These are phyloP conservation scores for Zoanthus solanderi DNA, from an alignment of 92 coral and sea anemone genomes.

Conservation along the genomic window DNA sequence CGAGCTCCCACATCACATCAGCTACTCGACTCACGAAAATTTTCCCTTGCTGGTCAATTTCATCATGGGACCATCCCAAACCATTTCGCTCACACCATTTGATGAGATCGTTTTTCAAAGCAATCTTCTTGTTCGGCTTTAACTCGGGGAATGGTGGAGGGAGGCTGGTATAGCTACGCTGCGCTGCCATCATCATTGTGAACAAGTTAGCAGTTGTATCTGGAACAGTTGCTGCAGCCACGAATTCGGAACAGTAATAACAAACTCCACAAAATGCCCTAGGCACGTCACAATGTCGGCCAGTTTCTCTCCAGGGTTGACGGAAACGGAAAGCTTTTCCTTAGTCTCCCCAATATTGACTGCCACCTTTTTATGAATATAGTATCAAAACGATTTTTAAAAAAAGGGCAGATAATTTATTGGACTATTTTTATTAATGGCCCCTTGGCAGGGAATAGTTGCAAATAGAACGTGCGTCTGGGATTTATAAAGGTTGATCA, in stretches of 20 bases:
- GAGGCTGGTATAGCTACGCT: conserved; percentile 28
- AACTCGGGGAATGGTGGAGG: conserved; percentile 41
- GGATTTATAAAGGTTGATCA: conserved; percentile 16
- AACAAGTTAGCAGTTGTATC: conserved; percentile 4
- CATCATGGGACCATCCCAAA: conserved; percentile 55
- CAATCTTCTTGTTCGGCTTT: conserved; percentile 45
- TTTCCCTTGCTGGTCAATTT: conserved; percentile 46
- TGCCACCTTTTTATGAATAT: conserved; percentile 33
- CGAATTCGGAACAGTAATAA: conserved; percentile 17
- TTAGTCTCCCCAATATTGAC: conserved; percentile 24
- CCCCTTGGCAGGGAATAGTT: conserved; percentile 16
- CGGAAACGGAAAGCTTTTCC: conserved; percentile 24
- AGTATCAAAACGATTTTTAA: conserved; percentile 24
- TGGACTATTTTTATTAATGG: not conserved
- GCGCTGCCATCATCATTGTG: conserved; percentile 29
- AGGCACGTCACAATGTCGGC: conserved; percentile 28
- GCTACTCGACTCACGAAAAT: conserved; percentile 50
- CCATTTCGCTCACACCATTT: conserved; percentile 48
- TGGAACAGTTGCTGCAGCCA: conserved; percentile 14
- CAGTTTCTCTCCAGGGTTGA: conserved; percentile 18
- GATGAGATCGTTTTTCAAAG: conserved; percentile 36
- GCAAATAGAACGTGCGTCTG: conserved; percentile 20
- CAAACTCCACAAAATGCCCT: conserved; percentile 36
- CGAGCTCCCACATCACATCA: conserved; percentile 61
- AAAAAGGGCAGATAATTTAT: conserved; percentile 3